Base-by-base conservation (phyloP, 1,140 invertebrate species). In the Dreissena rostriformis region DNA sequence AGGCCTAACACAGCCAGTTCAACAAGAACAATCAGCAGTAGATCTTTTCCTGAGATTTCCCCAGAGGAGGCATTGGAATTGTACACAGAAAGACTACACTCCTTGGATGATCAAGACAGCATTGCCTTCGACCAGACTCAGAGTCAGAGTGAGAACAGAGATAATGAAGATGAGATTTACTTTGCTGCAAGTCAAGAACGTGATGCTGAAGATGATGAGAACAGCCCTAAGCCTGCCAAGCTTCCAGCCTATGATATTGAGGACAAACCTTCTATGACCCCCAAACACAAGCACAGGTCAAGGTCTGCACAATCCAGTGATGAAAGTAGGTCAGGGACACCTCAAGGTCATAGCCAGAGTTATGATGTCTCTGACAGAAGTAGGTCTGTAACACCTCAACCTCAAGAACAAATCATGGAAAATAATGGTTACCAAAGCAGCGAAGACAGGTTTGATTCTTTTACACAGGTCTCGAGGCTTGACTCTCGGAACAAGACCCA, bases 1-100 rank as follows among this genome's bases (percentile, higher is more conserved):
- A 67, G 87, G 65, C 86, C 88, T n/a, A 88, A 82, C 72, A 87
- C 87, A 49, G 87, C 89, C n/a, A 89, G 87, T 75, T 91, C 91
- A 49, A 86, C 85, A 10, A 72, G 86, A 24, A 91, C 90, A 17
- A 84, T 92, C 57, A 91, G 90, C 78, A 89, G 88, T 77, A 84
- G 86, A 28, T 90, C 88, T 63, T 91, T 92, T 81, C 90, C 90
- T 2, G 91, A 92, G 76, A 88, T 91, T 24, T 88, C 88, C n/a
- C 90, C 90, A 29, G 90, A 91, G 65, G 90, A 91, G 77, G 90
- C 90, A 15, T 66, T 87, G 5, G 73, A 88, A 71, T 81, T 90
- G 28, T 89, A 88, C 28, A 80, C 88, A 17, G 85, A 91, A 17
- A 53, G 68, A 28, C 52, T 85, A 5, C 77, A 79, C 15, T 74